Percentiles rank a stretch among this genome's conserved stretches.
phyloP scores from a whole-genome alignment of 2,113 vertebrate species.

The Lepisosteus oculatus region DNA sequence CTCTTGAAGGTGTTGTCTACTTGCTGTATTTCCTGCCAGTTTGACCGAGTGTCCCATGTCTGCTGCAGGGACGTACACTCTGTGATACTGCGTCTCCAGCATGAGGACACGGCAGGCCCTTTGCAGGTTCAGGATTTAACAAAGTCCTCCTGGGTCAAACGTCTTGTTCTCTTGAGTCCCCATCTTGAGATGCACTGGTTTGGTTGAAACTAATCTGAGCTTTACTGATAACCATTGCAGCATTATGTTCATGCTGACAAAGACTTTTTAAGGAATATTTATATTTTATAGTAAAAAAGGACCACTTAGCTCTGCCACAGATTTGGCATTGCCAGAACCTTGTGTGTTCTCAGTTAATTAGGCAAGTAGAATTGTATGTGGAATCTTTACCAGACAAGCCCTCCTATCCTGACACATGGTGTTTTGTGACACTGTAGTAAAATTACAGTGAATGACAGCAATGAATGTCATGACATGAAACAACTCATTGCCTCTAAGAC shows the following conservation, averaged over 20 bases:
- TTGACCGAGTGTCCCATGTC: no score
- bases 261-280: slow-evolving; percentile 57
- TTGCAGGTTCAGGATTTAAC: no score
- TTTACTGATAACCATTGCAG: slow-evolving; percentile 35
- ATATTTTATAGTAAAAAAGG: slow-evolving; percentile 50
- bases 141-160: no score
- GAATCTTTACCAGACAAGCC: slow-evolving; percentile 33
- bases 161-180: no score
- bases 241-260: slow-evolving; percentile 55
- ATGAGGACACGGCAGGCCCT: no score
- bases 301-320: slow-evolving; percentile 42
- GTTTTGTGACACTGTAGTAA: slow-evolving; percentile 42
- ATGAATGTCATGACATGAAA: not conserved
- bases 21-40: no score
- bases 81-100: no score
- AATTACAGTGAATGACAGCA: slow-evolving; percentile 15
- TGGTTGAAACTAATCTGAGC: not conserved
- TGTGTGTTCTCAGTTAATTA: slow-evolving; percentile 53
- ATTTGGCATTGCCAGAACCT: slow-evolving; percentile 38
- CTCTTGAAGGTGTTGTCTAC: no score
- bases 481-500: no score
- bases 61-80: no score
- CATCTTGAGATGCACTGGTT: no score
- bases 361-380: slow-evolving; percentile 32
- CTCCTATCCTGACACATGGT: slow-evolving; percentile 21